Evolutionary conservation across 1,140 invertebrate species (phyloP).

Genomic region (Dryas iulia): DNA sequence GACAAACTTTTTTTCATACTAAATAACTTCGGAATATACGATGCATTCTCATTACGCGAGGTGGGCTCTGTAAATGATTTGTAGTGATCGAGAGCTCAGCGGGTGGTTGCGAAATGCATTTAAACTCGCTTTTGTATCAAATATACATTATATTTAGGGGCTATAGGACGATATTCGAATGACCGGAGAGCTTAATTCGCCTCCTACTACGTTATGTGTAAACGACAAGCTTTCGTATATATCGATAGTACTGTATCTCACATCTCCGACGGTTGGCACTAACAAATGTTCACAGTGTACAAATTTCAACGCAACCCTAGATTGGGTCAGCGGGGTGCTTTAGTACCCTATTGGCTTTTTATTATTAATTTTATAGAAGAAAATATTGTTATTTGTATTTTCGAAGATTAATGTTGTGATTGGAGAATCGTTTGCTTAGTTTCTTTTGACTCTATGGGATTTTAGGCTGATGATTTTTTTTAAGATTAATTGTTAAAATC

Average conservation of each 20-base stretch:
- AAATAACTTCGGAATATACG: constrained; percentile 53
- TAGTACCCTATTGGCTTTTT: constrained; percentile 42
- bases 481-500: not conserved
- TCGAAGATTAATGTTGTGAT: not conserved
- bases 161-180: constrained; percentile 49
- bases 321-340: constrained; percentile 43
- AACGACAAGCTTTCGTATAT: constrained; percentile 73
- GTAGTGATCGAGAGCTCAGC: constrained; percentile 75
- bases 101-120: constrained; percentile 69
- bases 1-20: constrained; percentile 17
- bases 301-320: constrained; percentile 71
- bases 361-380: constrained; percentile 22
- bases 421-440: not conserved
- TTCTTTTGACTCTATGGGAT: not conserved
- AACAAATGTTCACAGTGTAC: constrained; percentile 73
- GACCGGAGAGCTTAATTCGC: constrained; percentile 60
- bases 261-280: constrained; percentile 67
- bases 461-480: not conserved
- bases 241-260: constrained; percentile 74
- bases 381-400: constrained; percentile 1
- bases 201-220: constrained; percentile 72
- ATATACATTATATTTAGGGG: constrained; percentile 40
- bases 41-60: constrained; percentile 72
- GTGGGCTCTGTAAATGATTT: constrained; percentile 74
- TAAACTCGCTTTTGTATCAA: constrained; percentile 40